Evolutionary conservation across 2,888 invertebrate species (phyloP), one percentile per base, ranked within the genome.

Genomic region (Ceraclea dissimilis): DNA sequence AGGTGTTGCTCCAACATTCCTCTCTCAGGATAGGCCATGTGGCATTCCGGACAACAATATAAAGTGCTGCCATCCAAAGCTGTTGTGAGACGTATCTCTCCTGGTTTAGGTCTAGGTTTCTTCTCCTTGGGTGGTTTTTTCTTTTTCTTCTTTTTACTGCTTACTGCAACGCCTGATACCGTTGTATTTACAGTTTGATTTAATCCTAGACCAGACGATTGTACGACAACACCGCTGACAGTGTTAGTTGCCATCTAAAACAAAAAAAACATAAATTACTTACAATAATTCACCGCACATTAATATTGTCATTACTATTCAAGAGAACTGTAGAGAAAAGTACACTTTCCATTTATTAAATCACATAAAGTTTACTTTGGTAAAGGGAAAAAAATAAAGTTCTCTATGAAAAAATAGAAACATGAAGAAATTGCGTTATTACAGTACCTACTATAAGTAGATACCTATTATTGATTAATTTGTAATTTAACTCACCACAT

Each of bases 1-100:
- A 92, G 76, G 71, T 92, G 91, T 66, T 92, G 90, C 65, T 92
- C 91, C 56, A 92, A 73, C 48, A 91, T 72, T 60, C 86, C 88
- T 59, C 90, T 85, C 69, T 92, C 90, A 2, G 91, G 90, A 68
- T 91, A 90, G 34, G 90, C 90, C 90, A 91, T 90, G 70, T 92
- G 89, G 68, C 91, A 91, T 68, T 91, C 90, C 0, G 91, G 90
- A 69, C 91, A 91, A 68, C 91, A 90, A 66, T 88, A 91, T 17
- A 91, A 69, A 0, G 90, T 90, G 52, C 90, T 90, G 43, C 92
- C 91, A 64, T 92, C 91, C 51, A 83, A 69, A 8, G 89, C 89
- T 2, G 88, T 89, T 10, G 88, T 87, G 22, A 89, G 74, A 34
- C 90, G 79, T 64, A 90, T 90, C 72, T 90, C 89, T 1, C 90